Base-by-base conservation (phyloP, 2,888 invertebrate genomes). In the Pseudolycoriella hygida region DNA sequence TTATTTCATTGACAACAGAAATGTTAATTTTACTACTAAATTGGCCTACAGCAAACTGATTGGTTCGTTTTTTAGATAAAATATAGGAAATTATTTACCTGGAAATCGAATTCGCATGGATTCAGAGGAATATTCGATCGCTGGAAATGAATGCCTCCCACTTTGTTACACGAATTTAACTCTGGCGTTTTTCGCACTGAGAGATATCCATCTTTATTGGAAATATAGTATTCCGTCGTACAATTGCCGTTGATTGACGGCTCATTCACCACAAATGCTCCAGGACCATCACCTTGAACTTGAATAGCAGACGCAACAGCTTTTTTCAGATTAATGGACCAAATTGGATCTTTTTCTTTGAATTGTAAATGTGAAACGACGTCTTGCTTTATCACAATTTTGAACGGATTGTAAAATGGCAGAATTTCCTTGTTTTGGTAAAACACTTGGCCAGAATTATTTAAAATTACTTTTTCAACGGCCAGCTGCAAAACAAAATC, bases 311-410 rank as follows among this genome's bases (percentile, higher is more conserved):
- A 69, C 1, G 77, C 74, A 40, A 80, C 66, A 1, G 76, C 79
- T 42, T 79, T 63, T 56, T 80, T 80, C 46, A 80, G 68, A 55
- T 80, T 80, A 17, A 71, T 72, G 0, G 75, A 70, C 80, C 80
- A 80, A 1, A 68, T 63, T 1, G 76, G 71, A 52, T 77, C 77
- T 19, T 59, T 57, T 2, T 66, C 61, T 49, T 64, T 64, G 45
- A 64, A 64, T 17, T 60, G 51, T 49, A 64, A 51, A 52, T 63
- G 19, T 3, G 61, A 58, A 18, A 64, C 60, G 8, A 57, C 57
- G 2, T 64, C 61, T n/a, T 62, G 58, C 2, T 43, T 43, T 2
- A 64, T 54, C 2, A 57, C 55, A 25, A 64, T 60, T 53, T 60
- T 62, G 43, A 64, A 64, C 11, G 64, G 64, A 40, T 64, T 64